phyloP scores from a whole-genome alignment of 37 sponge, comb jelly and placozoan genomes.

The Dysidea cf. avara region DNA sequence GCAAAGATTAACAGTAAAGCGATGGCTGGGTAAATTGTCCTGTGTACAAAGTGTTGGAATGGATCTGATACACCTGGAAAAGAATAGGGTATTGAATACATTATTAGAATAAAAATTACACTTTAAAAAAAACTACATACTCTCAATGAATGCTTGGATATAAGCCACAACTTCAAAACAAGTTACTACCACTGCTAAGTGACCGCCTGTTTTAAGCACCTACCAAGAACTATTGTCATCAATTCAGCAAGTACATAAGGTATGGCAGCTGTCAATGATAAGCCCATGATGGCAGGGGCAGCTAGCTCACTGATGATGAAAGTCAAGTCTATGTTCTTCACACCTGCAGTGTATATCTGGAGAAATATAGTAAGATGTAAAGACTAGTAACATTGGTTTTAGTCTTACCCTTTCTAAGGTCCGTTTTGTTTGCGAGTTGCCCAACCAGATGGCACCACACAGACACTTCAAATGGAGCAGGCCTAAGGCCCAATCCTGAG shows the following conservation, averaged over 20 bases:
- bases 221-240: too few relatives aligned
- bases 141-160: too few relatives aligned
- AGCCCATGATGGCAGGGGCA: constrained; percentile 67
- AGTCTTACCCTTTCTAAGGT: constrained; percentile 74
- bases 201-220: neutral
- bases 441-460: constrained; percentile 92
- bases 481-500: constrained; percentile 97
- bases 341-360: constrained; percentile 80
- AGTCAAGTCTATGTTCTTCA: constrained; percentile 72
- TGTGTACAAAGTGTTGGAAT: constrained; percentile 32
- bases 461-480: constrained; percentile 88
- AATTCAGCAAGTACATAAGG: constrained; percentile 49
- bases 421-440: constrained; percentile 72
- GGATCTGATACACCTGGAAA: constrained; percentile 42
- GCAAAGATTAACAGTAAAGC: constrained; percentile 38
- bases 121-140: too few relatives aligned
- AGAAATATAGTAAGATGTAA: neutral
- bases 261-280: constrained; percentile 47
- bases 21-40: constrained; percentile 58
- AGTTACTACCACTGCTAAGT: too few relatives aligned
- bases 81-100: neutral
- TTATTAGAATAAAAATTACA: neutral
- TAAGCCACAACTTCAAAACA: too few relatives aligned
- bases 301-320: constrained; percentile 74
- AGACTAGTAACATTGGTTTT: neutral